Evolutionary conservation across 1,140 invertebrate species (phyloP).

Genomic region (Habropoda laboriosa): DNA sequence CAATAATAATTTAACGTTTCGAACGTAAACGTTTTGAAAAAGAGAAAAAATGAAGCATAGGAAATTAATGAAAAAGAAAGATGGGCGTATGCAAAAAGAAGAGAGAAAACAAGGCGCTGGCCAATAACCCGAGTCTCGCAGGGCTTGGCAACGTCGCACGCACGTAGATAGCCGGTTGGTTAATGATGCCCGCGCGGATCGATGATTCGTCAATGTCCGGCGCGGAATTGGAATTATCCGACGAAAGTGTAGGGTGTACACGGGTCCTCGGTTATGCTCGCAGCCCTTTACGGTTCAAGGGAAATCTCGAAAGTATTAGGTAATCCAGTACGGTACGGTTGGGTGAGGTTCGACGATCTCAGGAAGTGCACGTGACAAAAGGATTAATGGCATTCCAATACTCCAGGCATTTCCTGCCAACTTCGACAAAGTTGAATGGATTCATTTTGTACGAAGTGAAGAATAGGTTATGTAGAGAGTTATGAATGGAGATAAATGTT

Average conservation of each 20-base stretch:
- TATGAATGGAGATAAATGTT: background rate
- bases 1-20: no score
- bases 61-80: background rate
- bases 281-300: slow-evolving; percentile 14
- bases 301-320: slow-evolving; percentile 15
- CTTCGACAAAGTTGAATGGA: background rate
- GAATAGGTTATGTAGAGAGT: background rate
- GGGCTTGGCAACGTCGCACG: slow-evolving; percentile 34
- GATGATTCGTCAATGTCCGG: slow-evolving; percentile 67
- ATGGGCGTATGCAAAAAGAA: background rate
- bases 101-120: slow-evolving; percentile 12
- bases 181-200: slow-evolving; percentile 65
- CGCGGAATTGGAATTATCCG: slow-evolving; percentile 64
- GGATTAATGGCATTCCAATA: slow-evolving; percentile 6
- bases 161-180: slow-evolving; percentile 60
- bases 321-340: background rate
- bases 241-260: slow-evolving; percentile 38
- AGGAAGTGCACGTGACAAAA: background rate
- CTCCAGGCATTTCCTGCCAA: background rate
- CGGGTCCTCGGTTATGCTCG: background rate
- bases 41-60: background rate
- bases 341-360: background rate
- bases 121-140: slow-evolving; percentile 45
- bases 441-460: background rate
- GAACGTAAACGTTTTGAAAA: no score